Conservation (phyloP, 2,797 vertebrate genomes). For the Scyliorhinus canicula region DNA sequence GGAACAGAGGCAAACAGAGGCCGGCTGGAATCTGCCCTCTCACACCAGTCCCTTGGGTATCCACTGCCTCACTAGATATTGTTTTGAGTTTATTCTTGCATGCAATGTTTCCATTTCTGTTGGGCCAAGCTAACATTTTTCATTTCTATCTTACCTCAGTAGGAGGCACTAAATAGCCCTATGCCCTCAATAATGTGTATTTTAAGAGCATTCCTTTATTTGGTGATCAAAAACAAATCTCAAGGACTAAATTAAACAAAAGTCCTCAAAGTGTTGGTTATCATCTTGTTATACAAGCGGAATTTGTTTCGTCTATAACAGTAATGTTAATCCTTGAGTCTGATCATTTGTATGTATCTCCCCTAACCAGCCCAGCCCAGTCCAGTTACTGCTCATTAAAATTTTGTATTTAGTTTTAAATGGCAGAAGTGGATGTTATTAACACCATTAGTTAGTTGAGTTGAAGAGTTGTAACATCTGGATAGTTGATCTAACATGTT, state of each 20-base stretch:
- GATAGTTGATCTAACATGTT: background rate
- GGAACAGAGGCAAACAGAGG: background rate
- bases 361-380: background rate
- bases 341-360: background rate
- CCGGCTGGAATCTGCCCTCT: background rate
- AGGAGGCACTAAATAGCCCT: background rate
- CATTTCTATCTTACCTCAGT: background rate
- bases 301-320: conserved; percentile 31
- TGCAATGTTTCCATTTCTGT: background rate
- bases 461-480: background rate
- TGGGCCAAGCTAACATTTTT: background rate
- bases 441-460: background rate
- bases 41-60: too few species aligned
- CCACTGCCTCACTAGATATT: background rate
- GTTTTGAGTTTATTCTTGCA: background rate
- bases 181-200: background rate
- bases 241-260: conserved; percentile 26
- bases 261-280: background rate
- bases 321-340: conserved; percentile 1
- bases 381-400: background rate
- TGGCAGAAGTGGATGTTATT: background rate
- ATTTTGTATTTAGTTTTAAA: background rate
- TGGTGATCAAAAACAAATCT: conserved; percentile 30
- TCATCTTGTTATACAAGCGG: background rate
- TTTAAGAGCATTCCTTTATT: background rate